Evolutionary conservation across 2,888 invertebrate species (phyloP).

Genomic region (Tetramorium bicarinatum): DNA sequence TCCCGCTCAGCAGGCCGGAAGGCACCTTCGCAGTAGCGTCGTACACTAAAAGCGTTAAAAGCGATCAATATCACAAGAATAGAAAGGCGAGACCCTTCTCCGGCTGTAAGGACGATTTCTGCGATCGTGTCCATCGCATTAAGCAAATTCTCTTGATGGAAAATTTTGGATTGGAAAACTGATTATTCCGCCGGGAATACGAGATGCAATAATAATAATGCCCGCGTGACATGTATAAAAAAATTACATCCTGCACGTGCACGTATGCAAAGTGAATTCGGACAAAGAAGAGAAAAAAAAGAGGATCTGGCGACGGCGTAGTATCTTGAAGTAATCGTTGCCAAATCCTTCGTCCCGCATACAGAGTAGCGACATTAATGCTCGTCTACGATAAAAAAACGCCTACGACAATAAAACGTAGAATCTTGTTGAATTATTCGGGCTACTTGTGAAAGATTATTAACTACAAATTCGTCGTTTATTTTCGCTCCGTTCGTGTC

Average conservation of each 20-base stretch:
- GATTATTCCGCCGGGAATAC: not conserved
- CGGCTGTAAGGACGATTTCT: not conserved
- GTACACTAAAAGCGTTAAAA: conserved; percentile 88
- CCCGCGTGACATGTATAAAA: not conserved
- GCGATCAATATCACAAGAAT: conserved; percentile 16
- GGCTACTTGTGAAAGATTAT: conserved; percentile 69
- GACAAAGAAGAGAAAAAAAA: conserved; percentile 11
- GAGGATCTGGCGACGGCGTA: conserved; percentile 6
- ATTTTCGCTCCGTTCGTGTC: conserved; percentile 40
- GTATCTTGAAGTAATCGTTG: conserved; percentile 54
- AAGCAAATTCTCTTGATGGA: not conserved
- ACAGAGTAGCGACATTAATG: conserved; percentile 43
- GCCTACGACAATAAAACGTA: not conserved
- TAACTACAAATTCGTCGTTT: conserved; percentile 52
- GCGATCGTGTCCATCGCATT: not conserved
- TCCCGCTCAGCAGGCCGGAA: conserved; percentile 90
- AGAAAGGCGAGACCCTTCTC: not conserved
- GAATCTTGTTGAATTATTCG: conserved; percentile 63
- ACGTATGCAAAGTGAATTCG: not conserved
- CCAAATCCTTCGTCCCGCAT: conserved; percentile 65
- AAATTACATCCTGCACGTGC: not conserved
- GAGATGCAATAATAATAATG: not conserved
- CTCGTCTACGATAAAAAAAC: not conserved
- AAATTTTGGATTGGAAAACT: not conserved
- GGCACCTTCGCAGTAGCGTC: conserved; percentile 91